These are phyloP conservation scores for Arizona elegans DNA, from an alignment of 2,113 vertebrate species.

Conservation along the genomic window DNA sequence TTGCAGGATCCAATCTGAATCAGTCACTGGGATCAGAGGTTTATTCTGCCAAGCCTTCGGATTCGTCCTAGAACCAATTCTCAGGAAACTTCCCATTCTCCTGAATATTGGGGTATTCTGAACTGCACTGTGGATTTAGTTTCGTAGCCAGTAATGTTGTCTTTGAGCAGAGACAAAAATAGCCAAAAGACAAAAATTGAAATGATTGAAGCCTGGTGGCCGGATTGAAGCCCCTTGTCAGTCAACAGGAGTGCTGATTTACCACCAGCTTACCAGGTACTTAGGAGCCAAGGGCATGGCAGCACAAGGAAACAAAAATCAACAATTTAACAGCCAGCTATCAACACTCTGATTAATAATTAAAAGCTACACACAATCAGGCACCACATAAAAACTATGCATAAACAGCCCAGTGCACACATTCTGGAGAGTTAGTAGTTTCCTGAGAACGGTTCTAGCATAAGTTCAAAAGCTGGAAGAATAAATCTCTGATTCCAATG, in stretches of 20 bases:
- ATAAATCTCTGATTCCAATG: background rate
- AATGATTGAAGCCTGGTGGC: background rate
- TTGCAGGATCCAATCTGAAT: too few species aligned
- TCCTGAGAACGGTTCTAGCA: background rate
- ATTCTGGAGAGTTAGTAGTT: background rate
- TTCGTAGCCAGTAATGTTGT: background rate
- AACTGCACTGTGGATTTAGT: background rate
- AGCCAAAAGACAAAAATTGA: background rate
- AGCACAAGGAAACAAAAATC: background rate
- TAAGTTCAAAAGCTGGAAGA: background rate
- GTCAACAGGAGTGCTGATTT: background rate
- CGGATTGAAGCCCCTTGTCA: background rate
- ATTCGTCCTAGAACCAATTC: background rate
- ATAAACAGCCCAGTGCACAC: background rate
- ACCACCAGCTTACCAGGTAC: background rate
- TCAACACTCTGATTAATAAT: background rate
- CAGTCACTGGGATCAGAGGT: background rate
- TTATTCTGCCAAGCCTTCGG: background rate
- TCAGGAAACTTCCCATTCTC: background rate
- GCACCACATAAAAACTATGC: background rate
- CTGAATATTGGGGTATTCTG: background rate
- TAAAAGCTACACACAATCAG: background rate
- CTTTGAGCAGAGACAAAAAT: background rate
- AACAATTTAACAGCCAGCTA: background rate
- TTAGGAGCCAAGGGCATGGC: background rate